Base-by-base conservation (phyloP, 2,797 vertebrate genomes). In the Pyrocephalus nanus region DNA sequence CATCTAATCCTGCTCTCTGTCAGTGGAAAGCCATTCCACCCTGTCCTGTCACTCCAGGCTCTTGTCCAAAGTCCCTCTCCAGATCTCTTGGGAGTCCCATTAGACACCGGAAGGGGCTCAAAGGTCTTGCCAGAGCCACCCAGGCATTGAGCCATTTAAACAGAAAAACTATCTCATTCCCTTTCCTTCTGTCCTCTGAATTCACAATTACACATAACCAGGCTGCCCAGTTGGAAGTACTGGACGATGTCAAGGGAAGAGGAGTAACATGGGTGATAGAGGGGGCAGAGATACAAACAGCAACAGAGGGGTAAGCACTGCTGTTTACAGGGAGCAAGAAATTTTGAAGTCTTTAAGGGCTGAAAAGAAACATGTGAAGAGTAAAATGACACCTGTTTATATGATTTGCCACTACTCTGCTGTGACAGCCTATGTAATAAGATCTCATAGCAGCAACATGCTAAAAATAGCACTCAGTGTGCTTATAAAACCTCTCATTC, bases 401-500 rank as follows among this genome's bases (percentile, higher is more conserved):
- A 48, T 23, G 34, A 54, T 70, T 32, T 75, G 76, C 61, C 75
- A 71, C 57, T 27, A 47, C 47, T 48, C 54, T 84, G 80, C 62
- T 73, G 42, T 30, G 71, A 58, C 74, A 74, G 80, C 32, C 65
- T 15, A 3, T 36, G 95, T n/a, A 72, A 95, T 53, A 78, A 91
- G 85, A 97, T 78, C 87, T 93, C 45, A 58, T 19, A 72, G 53
- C 27, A 90, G 82, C 82, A 81, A 82, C 57, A 17, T 8, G 29
- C 67, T 92, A 95, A 94, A 96, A 96, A 96, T 93, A 97, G 7
- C 45, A 34, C 32, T 61, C 42, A 14, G 58, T 8, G 40, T 57
- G 61, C 54, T 69, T 62, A 48, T 8, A 67, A 84, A 88, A 27
- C 27, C 42, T 51, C 62, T 60, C 15, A 1, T 32, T 88, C 54